These are phyloP conservation scores for Syrmaticus mikado DNA, from an alignment of 2,113 vertebrate species.

Conservation along the genomic window DNA sequence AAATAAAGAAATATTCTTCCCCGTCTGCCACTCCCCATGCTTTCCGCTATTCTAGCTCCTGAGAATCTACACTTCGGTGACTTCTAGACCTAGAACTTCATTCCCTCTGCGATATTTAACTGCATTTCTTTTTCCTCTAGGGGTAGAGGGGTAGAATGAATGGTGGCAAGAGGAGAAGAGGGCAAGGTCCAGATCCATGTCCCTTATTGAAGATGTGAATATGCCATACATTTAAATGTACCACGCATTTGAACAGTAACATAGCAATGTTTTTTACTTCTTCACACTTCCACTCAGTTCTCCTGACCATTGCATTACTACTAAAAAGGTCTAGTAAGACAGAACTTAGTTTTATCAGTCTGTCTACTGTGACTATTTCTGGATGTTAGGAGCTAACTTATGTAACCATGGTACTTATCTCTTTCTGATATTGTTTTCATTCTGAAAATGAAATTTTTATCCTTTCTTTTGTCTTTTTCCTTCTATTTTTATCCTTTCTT, in stretches of 20 bases:
- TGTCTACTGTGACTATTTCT: not conserved
- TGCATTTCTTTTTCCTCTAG: not conserved
- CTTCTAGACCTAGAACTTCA: not conserved
- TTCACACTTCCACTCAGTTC: not conserved
- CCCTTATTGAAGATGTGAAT: not conserved
- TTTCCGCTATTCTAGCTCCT: not conserved
- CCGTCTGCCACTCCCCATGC: not conserved
- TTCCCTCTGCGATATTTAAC: not conserved
- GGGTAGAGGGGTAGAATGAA: not conserved
- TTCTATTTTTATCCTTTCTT: constrained; percentile 1
- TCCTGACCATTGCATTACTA: not conserved
- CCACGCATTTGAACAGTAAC: not conserved
- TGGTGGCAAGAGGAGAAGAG: not conserved
- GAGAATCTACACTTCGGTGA: not conserved
- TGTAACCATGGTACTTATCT: not conserved
- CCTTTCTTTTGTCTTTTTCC: not conserved
- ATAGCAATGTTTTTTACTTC: not conserved
- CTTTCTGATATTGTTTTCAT: not conserved
- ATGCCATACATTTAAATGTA: fast-evolving
- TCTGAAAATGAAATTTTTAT: constrained; percentile 35
- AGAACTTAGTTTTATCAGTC: not conserved
- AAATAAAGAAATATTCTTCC: not conserved
- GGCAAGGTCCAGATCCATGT: not conserved
- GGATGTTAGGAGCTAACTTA: not conserved
- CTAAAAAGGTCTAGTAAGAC: not conserved